phyloP scores from a whole-genome alignment of 2,113 vertebrate genomes.

The Xenopus tropicalis region UCB_Xtro_10.0 CM004451.2:63879501-63880000 shows the following conservation, averaged over 20 bases:
- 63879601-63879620: constrained; percentile 86
- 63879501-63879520: constrained; percentile 72
- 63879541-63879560: no score
- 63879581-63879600: constrained; percentile 67
- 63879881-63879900: not conserved
- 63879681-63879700: constrained; percentile 92
- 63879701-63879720: constrained; percentile 95
- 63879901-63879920: not conserved
- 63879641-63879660: constrained; percentile 80
- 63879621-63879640: constrained; percentile 74
- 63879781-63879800: constrained; percentile 78
- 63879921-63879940: not conserved
- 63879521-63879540: no score
- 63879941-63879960: constrained; percentile 59
- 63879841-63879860: constrained; percentile 88
- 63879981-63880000: constrained; percentile 87
- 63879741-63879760: constrained; percentile 80
- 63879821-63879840: constrained; percentile 94
- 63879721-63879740: constrained; percentile 82
- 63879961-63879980: constrained; percentile 79
- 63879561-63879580: no score
- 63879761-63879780: constrained; percentile 77
- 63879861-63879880: constrained; percentile 71
- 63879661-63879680: constrained; percentile 91
- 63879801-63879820: constrained; percentile 89